phyloP scores from a whole-genome alignment of 2,888 invertebrate genomes.

The Gerris lacustris region DNA sequence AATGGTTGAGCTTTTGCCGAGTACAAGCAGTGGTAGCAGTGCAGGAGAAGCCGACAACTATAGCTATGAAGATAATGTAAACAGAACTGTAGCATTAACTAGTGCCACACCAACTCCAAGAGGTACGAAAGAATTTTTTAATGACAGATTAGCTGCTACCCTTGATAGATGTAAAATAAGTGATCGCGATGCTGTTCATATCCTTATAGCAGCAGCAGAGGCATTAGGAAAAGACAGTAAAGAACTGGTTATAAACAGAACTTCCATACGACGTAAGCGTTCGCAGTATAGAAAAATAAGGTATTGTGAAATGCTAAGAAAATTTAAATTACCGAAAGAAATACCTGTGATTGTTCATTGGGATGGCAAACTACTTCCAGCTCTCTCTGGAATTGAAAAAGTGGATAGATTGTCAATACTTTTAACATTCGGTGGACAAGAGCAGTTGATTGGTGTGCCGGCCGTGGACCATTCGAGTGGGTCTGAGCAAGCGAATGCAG shows the following conservation, averaged over 20 bases:
- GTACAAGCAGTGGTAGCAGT: not conserved
- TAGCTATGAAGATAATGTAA: not conserved
- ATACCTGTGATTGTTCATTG: constrained; percentile 7
- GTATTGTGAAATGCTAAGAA: constrained; percentile 8
- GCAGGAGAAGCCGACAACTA: not conserved
- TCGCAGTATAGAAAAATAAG: not conserved
- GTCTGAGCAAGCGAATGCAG: constrained; percentile 6
- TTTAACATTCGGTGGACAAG: constrained; percentile 9
- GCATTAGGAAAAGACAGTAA: constrained; percentile 2
- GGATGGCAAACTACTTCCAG: constrained; percentile 14
- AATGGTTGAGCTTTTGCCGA: not conserved
- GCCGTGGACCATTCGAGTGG: not conserved
- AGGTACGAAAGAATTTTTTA: constrained; percentile 13
- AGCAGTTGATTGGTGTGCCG: constrained; percentile 2
- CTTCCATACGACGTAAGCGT: not conserved
- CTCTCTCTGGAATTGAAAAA: constrained; percentile 6
- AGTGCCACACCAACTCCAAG: not conserved
- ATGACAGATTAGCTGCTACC: not conserved
- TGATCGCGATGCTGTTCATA: constrained; percentile 5
- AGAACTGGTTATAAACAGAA: constrained; percentile 8
- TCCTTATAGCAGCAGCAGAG: constrained; percentile 11
- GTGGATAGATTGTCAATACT: constrained; percentile 10
- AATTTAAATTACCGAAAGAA: constrained; percentile 4
- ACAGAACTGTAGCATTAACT: not conserved
- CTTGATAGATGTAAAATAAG: constrained; percentile 13